phyloP scores from a whole-genome alignment of 2,113 vertebrate genomes.

The Notechis scutatus region DNA sequence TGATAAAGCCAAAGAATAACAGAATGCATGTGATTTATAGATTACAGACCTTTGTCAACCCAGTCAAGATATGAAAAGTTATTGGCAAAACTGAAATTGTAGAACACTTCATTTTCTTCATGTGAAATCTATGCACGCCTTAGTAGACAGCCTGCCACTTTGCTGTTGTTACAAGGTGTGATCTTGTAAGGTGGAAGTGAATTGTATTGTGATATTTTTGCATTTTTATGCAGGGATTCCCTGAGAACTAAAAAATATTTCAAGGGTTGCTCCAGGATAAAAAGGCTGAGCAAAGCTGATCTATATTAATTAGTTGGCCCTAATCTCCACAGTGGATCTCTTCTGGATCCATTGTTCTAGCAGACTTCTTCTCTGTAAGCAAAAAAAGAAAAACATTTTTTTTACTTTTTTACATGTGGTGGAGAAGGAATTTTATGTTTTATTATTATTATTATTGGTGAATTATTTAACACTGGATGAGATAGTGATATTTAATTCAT shows the following conservation, averaged over 20 bases:
- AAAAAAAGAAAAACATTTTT: too few relatives aligned
- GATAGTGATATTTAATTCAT: too few relatives aligned
- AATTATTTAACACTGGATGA: too few relatives aligned
- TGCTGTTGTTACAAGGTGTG: neutral
- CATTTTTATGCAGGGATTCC: neutral
- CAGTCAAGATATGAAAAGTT: neutral
- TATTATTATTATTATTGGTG: too few relatives aligned
- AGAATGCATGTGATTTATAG: neutral
- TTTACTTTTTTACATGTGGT: too few relatives aligned
- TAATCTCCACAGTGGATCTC: neutral
- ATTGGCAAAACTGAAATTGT: neutral
- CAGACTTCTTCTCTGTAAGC: neutral
- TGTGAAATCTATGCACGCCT: neutral
- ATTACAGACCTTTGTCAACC: neutral
- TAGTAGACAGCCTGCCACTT: neutral
- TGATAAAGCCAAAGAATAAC: neutral
- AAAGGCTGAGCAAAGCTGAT: neutral
- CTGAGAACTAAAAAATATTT: neutral
- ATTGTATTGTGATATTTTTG: neutral
- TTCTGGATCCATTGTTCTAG: neutral
- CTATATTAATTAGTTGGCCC: neutral
- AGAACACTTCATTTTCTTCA: neutral
- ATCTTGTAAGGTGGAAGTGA: neutral
- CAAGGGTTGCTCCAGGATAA: neutral
- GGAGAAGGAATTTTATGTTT: too few relatives aligned